Percentiles rank a stretch among this genome's conserved stretches.
These are phyloP conservation scores for Anoura caudifer DNA, from an alignment of 2,113 vertebrate genomes.

Conservation along the genomic window DNA sequence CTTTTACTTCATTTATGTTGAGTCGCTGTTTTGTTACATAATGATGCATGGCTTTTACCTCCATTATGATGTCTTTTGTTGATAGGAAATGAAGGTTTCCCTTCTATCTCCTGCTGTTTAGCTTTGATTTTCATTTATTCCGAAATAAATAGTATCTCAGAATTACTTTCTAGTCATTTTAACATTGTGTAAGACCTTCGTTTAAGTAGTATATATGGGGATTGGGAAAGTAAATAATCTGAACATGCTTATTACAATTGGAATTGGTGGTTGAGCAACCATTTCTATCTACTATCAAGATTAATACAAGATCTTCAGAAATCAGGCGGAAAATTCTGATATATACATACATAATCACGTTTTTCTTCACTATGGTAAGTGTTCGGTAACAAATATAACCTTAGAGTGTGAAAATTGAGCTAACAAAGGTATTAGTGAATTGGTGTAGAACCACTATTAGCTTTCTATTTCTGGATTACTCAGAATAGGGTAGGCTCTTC, in stretches of 20 bases:
- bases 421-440: neutral
- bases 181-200: neutral
- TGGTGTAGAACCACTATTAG: neutral
- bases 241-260: neutral
- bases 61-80: conserved; percentile 36
- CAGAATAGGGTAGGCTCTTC: neutral
- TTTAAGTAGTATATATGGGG: neutral
- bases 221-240: neutral
- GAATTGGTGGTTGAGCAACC: neutral
- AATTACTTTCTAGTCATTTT: conserved; percentile 38
- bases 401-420: neutral
- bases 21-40: conserved; percentile 39
- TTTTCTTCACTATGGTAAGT: neutral
- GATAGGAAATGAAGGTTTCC: conserved; percentile 41
- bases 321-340: neutral
- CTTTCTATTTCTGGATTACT: neutral
- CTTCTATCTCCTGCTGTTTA: neutral
- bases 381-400: neutral
- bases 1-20: conserved; percentile 39
- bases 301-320: neutral
- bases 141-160: conserved; percentile 41
- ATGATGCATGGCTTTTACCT: conserved; percentile 50
- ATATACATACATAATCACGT: neutral
- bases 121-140: conserved; percentile 44
- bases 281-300: neutral